Evolutionary conservation across 2,113 vertebrate genomes (phyloP).

Genomic region (Cromileptes altivelis): DNA sequence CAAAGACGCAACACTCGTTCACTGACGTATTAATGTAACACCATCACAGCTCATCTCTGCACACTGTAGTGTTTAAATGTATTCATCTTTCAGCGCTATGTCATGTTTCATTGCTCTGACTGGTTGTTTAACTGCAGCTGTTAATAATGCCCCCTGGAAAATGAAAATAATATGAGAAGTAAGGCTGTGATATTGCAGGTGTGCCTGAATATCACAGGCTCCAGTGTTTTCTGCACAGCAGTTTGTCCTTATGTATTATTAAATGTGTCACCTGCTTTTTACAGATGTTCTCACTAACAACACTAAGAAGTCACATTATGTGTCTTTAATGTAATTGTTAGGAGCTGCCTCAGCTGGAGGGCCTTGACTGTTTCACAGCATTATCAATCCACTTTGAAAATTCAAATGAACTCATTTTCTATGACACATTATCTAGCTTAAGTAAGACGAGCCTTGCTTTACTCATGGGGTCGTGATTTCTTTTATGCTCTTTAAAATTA

Average conservation of each 20-base stretch:
- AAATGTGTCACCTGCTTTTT: slow-evolving; percentile 16
- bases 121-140: no score
- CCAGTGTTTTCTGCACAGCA: background rate
- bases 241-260: background rate
- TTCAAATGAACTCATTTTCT: slow-evolving; percentile 48
- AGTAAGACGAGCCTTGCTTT: slow-evolving; percentile 8
- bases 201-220: background rate
- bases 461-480: background rate
- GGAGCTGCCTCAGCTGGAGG: slow-evolving; percentile 15
- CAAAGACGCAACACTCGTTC: no score
- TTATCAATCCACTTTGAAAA: slow-evolving; percentile 56
- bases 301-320: slow-evolving; percentile 26
- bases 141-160: no score
- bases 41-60: no score
- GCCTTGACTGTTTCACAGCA: slow-evolving; percentile 19
- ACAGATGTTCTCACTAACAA: slow-evolving; percentile 17
- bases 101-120: no score
- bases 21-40: no score
- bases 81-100: no score
- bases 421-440: slow-evolving; percentile 13
- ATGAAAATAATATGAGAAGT: no score
- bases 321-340: slow-evolving; percentile 47
- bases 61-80: no score
- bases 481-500: slow-evolving; percentile 31
- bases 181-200: background rate